These are phyloP conservation scores for Agonopterix subpropinquella DNA, from an alignment of 2,888 invertebrate species.

Conservation along the genomic window DNA sequence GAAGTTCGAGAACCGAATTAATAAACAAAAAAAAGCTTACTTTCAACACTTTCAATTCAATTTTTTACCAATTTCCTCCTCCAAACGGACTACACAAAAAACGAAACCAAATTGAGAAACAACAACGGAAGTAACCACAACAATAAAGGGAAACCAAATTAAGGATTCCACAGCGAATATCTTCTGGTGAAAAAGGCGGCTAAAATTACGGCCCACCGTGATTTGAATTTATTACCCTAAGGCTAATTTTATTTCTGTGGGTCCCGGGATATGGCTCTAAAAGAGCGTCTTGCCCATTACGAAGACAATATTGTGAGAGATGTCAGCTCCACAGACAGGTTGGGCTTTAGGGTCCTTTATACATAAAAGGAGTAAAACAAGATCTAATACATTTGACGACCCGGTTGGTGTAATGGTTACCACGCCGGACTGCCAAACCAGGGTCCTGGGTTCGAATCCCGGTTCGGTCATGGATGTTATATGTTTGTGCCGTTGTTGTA, in stretches of 20 bases:
- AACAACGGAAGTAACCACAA: slow-evolving; percentile 52
- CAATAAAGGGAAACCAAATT: slow-evolving; percentile 66
- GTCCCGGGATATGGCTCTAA: slow-evolving; percentile 36
- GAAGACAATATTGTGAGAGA: slow-evolving; percentile 52
- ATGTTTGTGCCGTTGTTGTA: too few relatives aligned
- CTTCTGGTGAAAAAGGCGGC: slow-evolving; percentile 61
- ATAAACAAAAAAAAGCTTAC: too few relatives aligned
- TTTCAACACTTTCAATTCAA: too few relatives aligned
- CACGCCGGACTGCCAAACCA: too few relatives aligned
- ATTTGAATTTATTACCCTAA: slow-evolving; percentile 71
- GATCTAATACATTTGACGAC: too few relatives aligned
- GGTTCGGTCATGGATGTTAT: too few relatives aligned
- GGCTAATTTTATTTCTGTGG: slow-evolving; percentile 66
- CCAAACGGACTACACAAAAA: too few relatives aligned
- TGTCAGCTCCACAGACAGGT: slow-evolving; percentile 27
- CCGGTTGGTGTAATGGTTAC: too few relatives aligned
- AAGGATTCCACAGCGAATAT: slow-evolving; percentile 63
- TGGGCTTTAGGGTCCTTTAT: not conserved
- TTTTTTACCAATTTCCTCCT: too few relatives aligned
- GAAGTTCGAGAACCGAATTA: too few relatives aligned
- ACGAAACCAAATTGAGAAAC: slow-evolving; percentile 41
- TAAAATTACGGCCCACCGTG: slow-evolving; percentile 63
- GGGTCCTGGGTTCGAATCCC: too few relatives aligned
- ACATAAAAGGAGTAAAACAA: too few relatives aligned
- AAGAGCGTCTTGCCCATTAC: slow-evolving; percentile 42